A percentile compares a stretch with the other conserved stretches of the same genome.
Evolutionary conservation across 2,797 vertebrate genomes (phyloP).

Genomic region (Pitangus sulphuratus): DNA sequence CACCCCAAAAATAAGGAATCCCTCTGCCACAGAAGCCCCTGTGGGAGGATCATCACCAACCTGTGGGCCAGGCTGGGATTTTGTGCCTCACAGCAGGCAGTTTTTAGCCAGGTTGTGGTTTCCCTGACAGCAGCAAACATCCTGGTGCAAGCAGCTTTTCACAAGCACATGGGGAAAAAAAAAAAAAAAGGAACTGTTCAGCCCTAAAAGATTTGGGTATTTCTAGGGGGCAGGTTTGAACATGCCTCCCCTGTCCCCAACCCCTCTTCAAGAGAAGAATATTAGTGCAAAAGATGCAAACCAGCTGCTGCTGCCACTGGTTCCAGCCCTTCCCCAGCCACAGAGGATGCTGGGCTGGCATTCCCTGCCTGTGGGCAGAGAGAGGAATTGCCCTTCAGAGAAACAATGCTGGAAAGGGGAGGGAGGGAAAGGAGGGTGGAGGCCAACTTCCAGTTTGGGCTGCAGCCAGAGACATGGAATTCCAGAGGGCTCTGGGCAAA

Average conservation of each 20-base stretch:
- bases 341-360: background rate
- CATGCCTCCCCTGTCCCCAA: accelerated
- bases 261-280: background rate
- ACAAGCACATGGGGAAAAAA: background rate
- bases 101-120: background rate
- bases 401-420: slow-evolving; percentile 48
- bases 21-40: accelerated
- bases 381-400: slow-evolving; percentile 1
- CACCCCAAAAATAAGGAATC: background rate
- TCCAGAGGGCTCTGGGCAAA: background rate
- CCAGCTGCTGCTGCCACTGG: background rate
- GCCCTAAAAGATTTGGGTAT: background rate
- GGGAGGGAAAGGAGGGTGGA: slow-evolving; percentile 15
- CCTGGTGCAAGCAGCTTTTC: background rate
- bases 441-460: slow-evolving; percentile 31
- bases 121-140: background rate
- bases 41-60: background rate
- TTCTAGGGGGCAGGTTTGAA: background rate
- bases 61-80: accelerated
- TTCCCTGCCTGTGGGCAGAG: background rate
- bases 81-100: background rate
- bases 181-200: background rate
- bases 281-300: background rate
- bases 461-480: background rate
- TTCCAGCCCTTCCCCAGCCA: background rate